These are phyloP conservation scores for Clivina fossor DNA, from an alignment of 2,888 invertebrate species.

Conservation along the genomic window DNA sequence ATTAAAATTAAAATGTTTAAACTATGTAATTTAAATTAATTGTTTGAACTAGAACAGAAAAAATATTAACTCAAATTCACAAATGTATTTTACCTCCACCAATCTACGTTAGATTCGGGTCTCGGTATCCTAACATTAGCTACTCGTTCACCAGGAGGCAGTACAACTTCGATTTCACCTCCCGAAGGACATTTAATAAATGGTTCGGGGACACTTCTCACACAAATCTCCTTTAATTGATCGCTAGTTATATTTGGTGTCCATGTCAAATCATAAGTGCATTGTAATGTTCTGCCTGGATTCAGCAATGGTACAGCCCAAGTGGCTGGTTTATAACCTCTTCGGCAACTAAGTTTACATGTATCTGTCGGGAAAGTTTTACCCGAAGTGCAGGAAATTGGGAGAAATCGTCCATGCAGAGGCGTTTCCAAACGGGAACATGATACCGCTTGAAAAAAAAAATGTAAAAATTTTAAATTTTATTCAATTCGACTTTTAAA, in stretches of 20 bases:
- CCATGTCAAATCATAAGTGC: constrained; percentile 46
- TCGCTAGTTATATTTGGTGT: constrained; percentile 40
- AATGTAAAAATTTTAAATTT: too few relatives aligned
- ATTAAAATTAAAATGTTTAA: too few relatives aligned
- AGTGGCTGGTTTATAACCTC: constrained; percentile 52
- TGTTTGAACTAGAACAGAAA: too few relatives aligned
- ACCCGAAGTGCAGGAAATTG: constrained; percentile 56
- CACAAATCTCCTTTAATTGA: constrained; percentile 42
- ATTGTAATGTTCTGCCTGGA: constrained; percentile 39
- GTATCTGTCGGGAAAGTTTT: constrained; percentile 53
- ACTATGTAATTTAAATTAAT: too few relatives aligned
- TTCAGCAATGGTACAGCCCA: constrained; percentile 38
- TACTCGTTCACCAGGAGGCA: constrained; percentile 55
- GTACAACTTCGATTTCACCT: constrained; percentile 59
- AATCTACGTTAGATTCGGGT: constrained; percentile 67
- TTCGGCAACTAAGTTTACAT: constrained; percentile 55
- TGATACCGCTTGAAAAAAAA: constrained; percentile 53
- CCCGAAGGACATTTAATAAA: constrained; percentile 64
- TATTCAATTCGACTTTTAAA: too few relatives aligned
- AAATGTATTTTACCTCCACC: constrained; percentile 58
- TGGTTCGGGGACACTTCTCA: constrained; percentile 53
- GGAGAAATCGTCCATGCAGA: constrained; percentile 57
- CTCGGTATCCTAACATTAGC: constrained; percentile 57
- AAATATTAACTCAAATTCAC: too few relatives aligned
- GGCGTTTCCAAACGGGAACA: constrained; percentile 57